Evolutionary conservation across 2,113 vertebrate species (phyloP), one percentile per base, ranked within the genome.

Genomic region (Toxostoma redivivum): DNA sequence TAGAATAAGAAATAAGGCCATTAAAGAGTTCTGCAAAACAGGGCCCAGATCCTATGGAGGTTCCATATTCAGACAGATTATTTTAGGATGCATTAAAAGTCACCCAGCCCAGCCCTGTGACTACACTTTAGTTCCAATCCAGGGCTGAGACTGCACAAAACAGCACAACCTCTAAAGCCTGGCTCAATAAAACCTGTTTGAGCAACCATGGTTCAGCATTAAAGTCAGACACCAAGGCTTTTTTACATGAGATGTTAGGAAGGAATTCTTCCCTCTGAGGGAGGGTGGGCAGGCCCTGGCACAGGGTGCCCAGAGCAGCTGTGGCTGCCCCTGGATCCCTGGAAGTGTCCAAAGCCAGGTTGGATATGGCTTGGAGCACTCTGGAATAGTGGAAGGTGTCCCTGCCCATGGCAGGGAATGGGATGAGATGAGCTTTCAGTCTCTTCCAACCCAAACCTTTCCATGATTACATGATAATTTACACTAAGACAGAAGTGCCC

Each of bases 291-390:
- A 87, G 56, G 64, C 27, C 45, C 72, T 69, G 48, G 74, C 40
- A 47, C 40, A 56, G 85, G 30, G 14, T 87, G 48, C 40, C 30
- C 85, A 88, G 57, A 71, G 85, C 3, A 79, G 74, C 74, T 87
- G 65, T 2, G 84, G 65, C 85, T 70, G 73, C 28, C 47, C 64
- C 84, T 86, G 83, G 33, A 86, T 61, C 56, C 65, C 65, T 62
- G 56, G 56, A 0, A 87, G 56, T 40, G 62, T 0, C 65, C 56
- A 70, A 56, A 30, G 40, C n/a, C 65, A 62, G 40, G 35, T 0
- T 70, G 84, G 64, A 70, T 12, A 0, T 0, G 44, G 19, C 23
- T 70, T 9, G 84, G 40, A 71, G n/a, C 16, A 54, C 1, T 42
- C 50, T 80, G 76, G 57, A 31, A 40, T 0, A 15, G 48, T 56